Evolutionary conservation across 2,797 vertebrate genomes (phyloP), one percentile per base, ranked within the genome.

Genomic region (Ctenosaura bakeri): DNA sequence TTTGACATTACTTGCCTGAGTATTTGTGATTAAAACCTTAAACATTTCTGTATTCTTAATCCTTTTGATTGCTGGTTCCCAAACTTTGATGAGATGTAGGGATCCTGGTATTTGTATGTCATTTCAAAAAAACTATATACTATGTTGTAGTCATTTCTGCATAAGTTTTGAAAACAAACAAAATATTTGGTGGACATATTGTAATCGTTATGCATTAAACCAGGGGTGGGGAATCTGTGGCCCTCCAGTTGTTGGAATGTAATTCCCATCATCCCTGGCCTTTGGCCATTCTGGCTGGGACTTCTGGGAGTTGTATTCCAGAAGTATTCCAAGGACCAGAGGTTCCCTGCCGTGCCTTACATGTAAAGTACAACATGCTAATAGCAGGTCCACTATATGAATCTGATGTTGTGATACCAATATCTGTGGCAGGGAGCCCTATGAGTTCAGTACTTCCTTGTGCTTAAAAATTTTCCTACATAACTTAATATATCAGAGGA

Each of bases 111-210:
- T 73, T 82, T n/a, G 18, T 12, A 54, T 71, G 50, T 14, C 10
- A n/a, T 32, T 83, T 83, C 93, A 96, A 96, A 95, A 95, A 92
- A 2, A 93, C 88, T 86, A 85, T 87, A 46, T 93, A 92, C 0
- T 76, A 71, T 89, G 74, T 38, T 16, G 86, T 78, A 24, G 90
- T 93, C 7, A 32, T 90, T 4, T 3, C 66, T 62, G 56, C 90
- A 35, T 89, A 8, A 81, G 62, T 50, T 3, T 26, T 69, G 32
- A 32, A 94, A 93, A 20, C 46, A 12, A 54, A 56, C 24, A 50
- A 69, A 69, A 85, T 64, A 50, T 76, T 74, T 29, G 5, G 38
- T 87, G 54, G 38, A 10, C 76, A 62, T 12, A 38, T 14, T 38
- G 29, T 81, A 62, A 73, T 74, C 38, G 29, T 6, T 73, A 29